Evolutionary conservation across 2,888 invertebrate genomes (phyloP), one percentile per base, ranked within the genome.

Genomic region (Amiota mariae): DNA sequence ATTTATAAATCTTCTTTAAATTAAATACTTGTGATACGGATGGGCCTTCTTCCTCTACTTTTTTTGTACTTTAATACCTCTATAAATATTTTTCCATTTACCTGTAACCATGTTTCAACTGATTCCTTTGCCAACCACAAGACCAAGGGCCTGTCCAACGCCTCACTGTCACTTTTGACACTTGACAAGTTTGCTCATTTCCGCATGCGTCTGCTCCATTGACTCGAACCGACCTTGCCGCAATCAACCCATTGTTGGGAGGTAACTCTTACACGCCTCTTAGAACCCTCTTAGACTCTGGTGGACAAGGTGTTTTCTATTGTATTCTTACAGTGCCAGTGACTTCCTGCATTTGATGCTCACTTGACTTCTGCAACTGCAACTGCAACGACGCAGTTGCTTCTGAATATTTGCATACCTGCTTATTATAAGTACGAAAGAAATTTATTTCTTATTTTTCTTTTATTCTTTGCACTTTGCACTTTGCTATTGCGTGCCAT

Each of bases 121-220:
- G 59, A 11, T 36, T 63, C 13, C 36, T 13, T 63, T 63, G 63
- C 63, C 10, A 18, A n/a, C 63, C 10, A n/a, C 54, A 54, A n/a
- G 54, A 12, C 54, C n/a, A n/a, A 6, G 12, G 3, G 54, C 13
- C 54, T 54, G 54, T n/a, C 54, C n/a, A n/a, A 12, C 15, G 54
- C 13, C 67, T 54, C 51, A 54, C 67, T 68, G 67, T 68, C 67
- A 68, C 54, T 68, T 68, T 68, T 68, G 67, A 68, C 67, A 68
- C 54, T 68, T 68, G 67, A 68, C 67, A 68, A 68, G 67, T 68
- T 68, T 68, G 67, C 67, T 68, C 67, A 68, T 68, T 68, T 68
- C 67, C 67, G 59, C 47, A 54, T 54, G 67, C 67, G 67, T 68
- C 67, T 68, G 54, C 49, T 12, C 66, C 66, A 49, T 18, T 49